Conservation (phyloP, 2,797 vertebrate genomes). For the Oryzias dopingdopingensis region DNA sequence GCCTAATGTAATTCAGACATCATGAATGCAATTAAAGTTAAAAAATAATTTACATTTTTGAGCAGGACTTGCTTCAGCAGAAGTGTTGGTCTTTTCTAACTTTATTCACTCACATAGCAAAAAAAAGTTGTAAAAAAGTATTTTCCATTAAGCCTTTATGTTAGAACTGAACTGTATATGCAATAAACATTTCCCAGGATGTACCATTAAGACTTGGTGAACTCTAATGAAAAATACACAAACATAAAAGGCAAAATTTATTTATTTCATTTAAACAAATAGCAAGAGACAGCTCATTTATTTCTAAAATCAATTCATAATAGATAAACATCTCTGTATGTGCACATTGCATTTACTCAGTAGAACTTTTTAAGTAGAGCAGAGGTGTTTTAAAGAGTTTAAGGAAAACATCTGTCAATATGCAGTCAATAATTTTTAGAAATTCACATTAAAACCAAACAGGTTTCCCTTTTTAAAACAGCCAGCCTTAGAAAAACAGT, state of each 20-base stretch:
- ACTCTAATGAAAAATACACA: background rate
- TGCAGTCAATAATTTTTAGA: constrained; percentile 51
- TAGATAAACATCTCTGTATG: constrained; percentile 75
- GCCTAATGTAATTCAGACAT: too few relatives aligned
- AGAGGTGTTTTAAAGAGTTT: constrained; percentile 44
- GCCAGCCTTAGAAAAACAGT: constrained; percentile 59
- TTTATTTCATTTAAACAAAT: constrained; percentile 75
- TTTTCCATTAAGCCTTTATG: too few relatives aligned
- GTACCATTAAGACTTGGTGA: background rate
- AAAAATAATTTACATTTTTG: too few relatives aligned
- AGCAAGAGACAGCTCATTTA: constrained; percentile 57
- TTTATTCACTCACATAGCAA: too few relatives aligned
- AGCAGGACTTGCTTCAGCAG: too few relatives aligned
- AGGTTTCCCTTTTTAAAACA: constrained; percentile 60
- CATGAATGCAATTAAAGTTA: too few relatives aligned
- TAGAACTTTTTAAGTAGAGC: constrained; percentile 61
- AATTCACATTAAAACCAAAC: constrained; percentile 73
- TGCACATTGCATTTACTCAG: constrained; percentile 75
- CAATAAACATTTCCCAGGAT: too few relatives aligned
- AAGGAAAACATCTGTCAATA: constrained; percentile 45
- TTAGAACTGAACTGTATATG: too few relatives aligned
- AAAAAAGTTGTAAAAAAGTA: too few relatives aligned
- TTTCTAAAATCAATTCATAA: constrained; percentile 71
- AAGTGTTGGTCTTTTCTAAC: too few relatives aligned
- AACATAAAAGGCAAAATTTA: constrained; percentile 77